Evolutionary conservation across 2,888 invertebrate genomes (phyloP), one percentile per base, ranked within the genome.

Genomic region (Gastracanthus pulcherrimus): DNA sequence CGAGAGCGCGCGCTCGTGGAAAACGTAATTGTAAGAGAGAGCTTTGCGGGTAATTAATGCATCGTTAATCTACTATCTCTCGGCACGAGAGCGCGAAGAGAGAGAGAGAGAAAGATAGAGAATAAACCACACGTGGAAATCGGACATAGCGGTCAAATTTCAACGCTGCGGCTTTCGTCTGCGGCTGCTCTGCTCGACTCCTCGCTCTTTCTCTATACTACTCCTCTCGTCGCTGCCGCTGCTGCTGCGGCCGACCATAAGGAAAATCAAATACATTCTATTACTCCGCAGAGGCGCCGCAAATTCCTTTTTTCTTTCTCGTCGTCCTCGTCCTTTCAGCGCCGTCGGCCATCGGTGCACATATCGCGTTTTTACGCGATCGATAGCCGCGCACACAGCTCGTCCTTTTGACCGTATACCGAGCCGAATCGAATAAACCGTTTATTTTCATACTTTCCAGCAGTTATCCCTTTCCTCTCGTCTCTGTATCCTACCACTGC

Each of bases 21-120:
- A 70, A 78, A 64, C 66, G 76, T 70, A 75, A 77, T 41, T 74
- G 76, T 76, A 64, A 78, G 82, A 75, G 82, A 79, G 84, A 81
- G 82, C 80, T 67, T 76, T 70, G 74, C n/a, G n/a, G 81, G 84
- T 89, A 89, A 89, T 89, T 89, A 89, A 90, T 88, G 89, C 88
- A 86, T 88, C 87, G 87, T 89, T 89, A 88, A 89, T 89, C 87
- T 85, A 86, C 85, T 87, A 87, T 86, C 84, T 86, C 85, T 85
- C 82, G 84, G 62, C 13, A 29, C 67, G 48, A 55, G 34, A 62
- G 70, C 36, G 51, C 41, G 34, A 48, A 34, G 69, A 38, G 36
- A 80, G 48, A 80, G 36, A 64, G 29, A 58, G 60, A 80, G 69
- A 80, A 58, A 70, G 69, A 69, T 66, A 64, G 77, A 67, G 64